phyloP scores from a whole-genome alignment of 1,140 invertebrate genomes.

The Caenorhabditis briggsae region DNA sequence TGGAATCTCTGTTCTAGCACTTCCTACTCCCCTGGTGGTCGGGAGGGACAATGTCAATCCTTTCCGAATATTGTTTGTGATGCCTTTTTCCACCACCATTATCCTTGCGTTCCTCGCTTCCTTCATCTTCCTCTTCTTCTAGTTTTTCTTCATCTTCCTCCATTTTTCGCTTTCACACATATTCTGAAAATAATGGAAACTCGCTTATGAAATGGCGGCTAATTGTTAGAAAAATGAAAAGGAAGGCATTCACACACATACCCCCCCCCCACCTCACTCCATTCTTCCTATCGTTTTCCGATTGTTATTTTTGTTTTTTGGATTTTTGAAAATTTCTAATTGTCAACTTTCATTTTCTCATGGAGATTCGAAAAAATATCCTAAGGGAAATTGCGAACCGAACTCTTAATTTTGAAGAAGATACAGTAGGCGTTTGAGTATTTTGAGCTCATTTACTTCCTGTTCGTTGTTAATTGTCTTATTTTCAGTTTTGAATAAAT shows the following conservation, averaged over 20 bases:
- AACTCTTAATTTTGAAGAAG: too few relatives aligned
- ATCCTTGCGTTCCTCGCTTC: background rate
- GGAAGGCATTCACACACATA: background rate
- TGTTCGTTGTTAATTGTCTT: too few relatives aligned
- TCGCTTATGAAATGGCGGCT: constrained; percentile 39
- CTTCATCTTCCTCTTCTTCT: background rate
- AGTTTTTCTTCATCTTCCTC: too few relatives aligned
- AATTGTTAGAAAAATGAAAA: constrained; percentile 3
- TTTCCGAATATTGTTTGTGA: constrained; percentile 40
- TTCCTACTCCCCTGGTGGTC: background rate
- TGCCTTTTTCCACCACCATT: background rate
- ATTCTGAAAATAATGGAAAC: constrained; percentile 38
- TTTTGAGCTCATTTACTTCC: too few relatives aligned
- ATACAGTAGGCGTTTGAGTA: too few relatives aligned
- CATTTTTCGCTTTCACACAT: background rate
- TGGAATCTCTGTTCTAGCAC: background rate
- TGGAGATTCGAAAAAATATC: too few relatives aligned
- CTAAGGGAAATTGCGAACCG: too few relatives aligned
- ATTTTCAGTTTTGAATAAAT: too few relatives aligned
- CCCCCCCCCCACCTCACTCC: too few relatives aligned
- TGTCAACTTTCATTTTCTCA: too few relatives aligned
- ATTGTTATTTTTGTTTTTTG: constrained; percentile 10
- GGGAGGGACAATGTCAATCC: background rate
- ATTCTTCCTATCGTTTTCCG: constrained; percentile 22
- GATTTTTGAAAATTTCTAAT: background rate